These are phyloP conservation scores for Tenebrio molitor DNA, from an alignment of 1,140 invertebrate species.

Conservation along the genomic window DNA sequence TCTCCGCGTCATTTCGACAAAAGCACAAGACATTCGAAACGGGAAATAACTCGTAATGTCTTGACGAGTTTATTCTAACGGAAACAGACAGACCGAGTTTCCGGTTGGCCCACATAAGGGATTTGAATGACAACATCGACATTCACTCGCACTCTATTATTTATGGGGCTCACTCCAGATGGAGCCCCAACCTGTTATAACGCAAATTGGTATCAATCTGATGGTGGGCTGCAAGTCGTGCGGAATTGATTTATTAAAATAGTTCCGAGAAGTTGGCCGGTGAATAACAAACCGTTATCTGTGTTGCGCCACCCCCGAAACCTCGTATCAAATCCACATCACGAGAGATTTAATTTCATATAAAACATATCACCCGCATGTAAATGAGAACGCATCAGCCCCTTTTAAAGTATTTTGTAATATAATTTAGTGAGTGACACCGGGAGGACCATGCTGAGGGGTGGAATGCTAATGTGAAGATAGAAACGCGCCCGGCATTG, in stretches of 20 bases:
- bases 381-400: slow-evolving; percentile 36
- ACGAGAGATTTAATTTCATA: slow-evolving; percentile 44
- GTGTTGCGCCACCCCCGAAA: not conserved
- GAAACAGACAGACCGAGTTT: slow-evolving; percentile 46
- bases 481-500: slow-evolving; percentile 41
- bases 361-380: slow-evolving; percentile 40
- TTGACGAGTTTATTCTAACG: slow-evolving; percentile 47
- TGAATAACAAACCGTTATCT: slow-evolving; percentile 19
- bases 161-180: not conserved
- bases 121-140: slow-evolving; percentile 33
- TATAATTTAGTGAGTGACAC: slow-evolving; percentile 48
- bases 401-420: slow-evolving; percentile 50
- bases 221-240: slow-evolving; percentile 6
- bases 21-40: slow-evolving; percentile 45
- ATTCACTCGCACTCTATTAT: slow-evolving; percentile 16
- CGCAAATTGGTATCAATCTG: slow-evolving; percentile 32
- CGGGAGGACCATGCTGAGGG: slow-evolving; percentile 3
- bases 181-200: not conserved
- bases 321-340: slow-evolving; percentile 34
- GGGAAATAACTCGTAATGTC: slow-evolving; percentile 51
- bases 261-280: slow-evolving; percentile 8
- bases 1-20: slow-evolving; percentile 26
- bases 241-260: slow-evolving; percentile 36
- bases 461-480: slow-evolving; percentile 53
- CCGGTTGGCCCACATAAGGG: slow-evolving; percentile 31